These are phyloP conservation scores for Mechanitis mazaeus DNA, from an alignment of 2,888 invertebrate genomes.

Conservation along the genomic window DNA sequence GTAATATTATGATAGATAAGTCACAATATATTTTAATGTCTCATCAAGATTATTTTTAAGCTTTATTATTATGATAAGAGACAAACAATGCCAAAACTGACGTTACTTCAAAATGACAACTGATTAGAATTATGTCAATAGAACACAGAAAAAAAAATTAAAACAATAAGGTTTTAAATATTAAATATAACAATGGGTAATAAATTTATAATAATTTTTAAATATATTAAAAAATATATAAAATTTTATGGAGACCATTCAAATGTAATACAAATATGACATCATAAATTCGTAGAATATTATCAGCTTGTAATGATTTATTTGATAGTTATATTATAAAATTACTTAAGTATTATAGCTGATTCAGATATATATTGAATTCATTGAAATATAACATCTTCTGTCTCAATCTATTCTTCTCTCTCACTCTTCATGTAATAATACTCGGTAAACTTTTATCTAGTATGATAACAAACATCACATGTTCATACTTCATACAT, in stretches of 20 bases:
- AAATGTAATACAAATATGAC: constrained; percentile 5
- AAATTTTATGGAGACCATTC: constrained; percentile 8
- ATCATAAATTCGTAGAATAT: constrained; percentile 15
- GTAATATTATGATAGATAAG: too few relatives aligned
- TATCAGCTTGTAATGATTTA: constrained; percentile 16
- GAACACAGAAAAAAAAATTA: too few relatives aligned
- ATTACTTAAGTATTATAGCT: constrained; percentile 1
- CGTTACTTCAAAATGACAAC: too few relatives aligned
- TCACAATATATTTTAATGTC: too few relatives aligned
- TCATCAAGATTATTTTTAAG: too few relatives aligned
- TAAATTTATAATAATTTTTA: not conserved
- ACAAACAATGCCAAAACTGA: too few relatives aligned
- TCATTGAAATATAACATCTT: too few relatives aligned
- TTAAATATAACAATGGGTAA: too few relatives aligned
- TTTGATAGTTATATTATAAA: constrained; percentile 8
- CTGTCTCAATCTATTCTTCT: not conserved
- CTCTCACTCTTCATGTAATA: constrained; percentile 1
- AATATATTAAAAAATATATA: too few relatives aligned
- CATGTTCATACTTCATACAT: not conserved
- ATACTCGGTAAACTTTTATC: constrained; percentile 20
- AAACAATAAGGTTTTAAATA: too few relatives aligned
- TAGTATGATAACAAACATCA: constrained; percentile 11
- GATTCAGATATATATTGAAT: not conserved
- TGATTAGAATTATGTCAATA: too few relatives aligned
- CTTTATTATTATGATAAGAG: too few relatives aligned